Percentiles rank a stretch among this genome's conserved stretches.
These are phyloP conservation scores for Hydra vulgaris DNA, from an alignment of 30 jellyfish, hydroid and myxozoan species.

Conservation along the genomic window DNA sequence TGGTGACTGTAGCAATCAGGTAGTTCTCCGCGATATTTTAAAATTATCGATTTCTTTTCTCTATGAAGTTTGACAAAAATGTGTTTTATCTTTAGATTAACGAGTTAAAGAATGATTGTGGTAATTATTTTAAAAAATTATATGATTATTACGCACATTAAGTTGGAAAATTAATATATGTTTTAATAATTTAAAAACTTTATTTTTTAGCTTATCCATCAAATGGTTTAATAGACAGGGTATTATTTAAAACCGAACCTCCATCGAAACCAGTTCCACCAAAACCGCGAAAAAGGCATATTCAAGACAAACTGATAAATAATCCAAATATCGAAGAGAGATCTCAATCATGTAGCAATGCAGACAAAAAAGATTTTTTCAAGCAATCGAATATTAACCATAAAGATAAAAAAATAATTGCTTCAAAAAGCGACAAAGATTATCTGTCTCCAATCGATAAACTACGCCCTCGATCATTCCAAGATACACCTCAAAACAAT, in stretches of 20 bases:
- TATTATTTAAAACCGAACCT: slow-evolving; percentile 9
- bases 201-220: too few relatives aligned
- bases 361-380: not conserved
- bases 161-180: too few relatives aligned
- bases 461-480: slow-evolving; percentile 33
- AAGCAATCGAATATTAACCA: not conserved
- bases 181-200: too few relatives aligned
- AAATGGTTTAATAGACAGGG: not conserved
- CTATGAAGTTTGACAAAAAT: too few relatives aligned
- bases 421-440: not conserved
- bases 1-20: not conserved
- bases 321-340: not conserved
- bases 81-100: not conserved
- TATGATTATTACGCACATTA: too few relatives aligned
- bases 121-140: too few relatives aligned
- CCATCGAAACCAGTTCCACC: slow-evolving; percentile 42
- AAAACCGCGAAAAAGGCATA: slow-evolving; percentile 27
- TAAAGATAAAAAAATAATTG: not conserved
- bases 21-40: not conserved
- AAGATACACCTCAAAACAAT: slow-evolving; percentile 19
- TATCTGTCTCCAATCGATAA: slow-evolving; percentile 7
- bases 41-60: too few relatives aligned
- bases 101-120: not conserved
- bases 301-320: not conserved
- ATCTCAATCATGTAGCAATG: not conserved